Percentiles rank a stretch among this genome's conserved stretches.
phyloP scores from a whole-genome alignment of 2,888 invertebrate genomes.

The Junonia oenone region DNA sequence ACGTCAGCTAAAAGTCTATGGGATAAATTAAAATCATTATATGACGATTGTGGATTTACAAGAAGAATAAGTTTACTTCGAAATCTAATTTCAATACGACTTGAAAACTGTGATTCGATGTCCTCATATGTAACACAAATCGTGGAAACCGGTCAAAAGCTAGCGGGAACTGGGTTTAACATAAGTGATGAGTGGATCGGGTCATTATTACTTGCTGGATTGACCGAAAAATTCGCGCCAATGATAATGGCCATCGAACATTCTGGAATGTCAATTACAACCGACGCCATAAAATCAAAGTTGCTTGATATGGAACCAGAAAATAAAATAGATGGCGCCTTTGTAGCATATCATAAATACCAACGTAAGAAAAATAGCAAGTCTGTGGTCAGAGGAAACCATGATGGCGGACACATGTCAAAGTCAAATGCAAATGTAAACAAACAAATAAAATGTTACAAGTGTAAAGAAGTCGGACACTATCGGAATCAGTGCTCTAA shows the following conservation, averaged over 20 bases:
- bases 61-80: constrained; percentile 10
- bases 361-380: no score
- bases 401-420: neutral
- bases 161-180: constrained; percentile 26
- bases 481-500: constrained; percentile 6
- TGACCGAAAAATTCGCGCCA: constrained; percentile 27
- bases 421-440: neutral
- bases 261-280: constrained; percentile 23
- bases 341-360: no score
- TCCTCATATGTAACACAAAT: constrained; percentile 4
- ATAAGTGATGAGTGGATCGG: constrained; percentile 31
- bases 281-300: constrained; percentile 4
- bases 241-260: constrained; percentile 33
- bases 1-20: constrained; percentile 9
- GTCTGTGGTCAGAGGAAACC: neutral
- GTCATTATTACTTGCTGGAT: constrained; percentile 27
- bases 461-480: constrained; percentile 9
- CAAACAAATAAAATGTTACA: constrained; percentile 1
- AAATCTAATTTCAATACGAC: constrained; percentile 7
- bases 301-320: neutral
- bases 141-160: constrained; percentile 12
- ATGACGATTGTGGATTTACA: no score
- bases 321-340: neutral
- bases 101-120: constrained; percentile 19
- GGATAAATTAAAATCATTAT: constrained; percentile 14